A percentile compares a stretch with the other conserved stretches of the same genome.
Evolutionary conservation across 2,113 vertebrate species (phyloP).

Genomic region (Nannobrachium achirus): DNA sequence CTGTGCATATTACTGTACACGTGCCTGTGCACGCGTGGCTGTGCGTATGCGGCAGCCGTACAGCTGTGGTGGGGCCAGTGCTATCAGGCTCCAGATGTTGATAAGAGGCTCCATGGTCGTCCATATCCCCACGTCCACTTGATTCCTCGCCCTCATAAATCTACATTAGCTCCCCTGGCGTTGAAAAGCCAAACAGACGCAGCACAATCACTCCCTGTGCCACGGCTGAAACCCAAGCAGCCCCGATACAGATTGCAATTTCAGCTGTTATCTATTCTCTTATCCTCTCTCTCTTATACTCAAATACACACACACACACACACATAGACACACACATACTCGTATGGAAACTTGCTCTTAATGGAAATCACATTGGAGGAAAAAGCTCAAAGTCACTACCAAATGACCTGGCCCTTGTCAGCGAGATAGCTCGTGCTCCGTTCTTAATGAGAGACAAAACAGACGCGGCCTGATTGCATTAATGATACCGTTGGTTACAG

Average conservation of each 20-base stretch:
- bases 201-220: slow-evolving; percentile 34
- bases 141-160: slow-evolving; percentile 60
- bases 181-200: slow-evolving; percentile 58
- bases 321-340: slow-evolving; percentile 9
- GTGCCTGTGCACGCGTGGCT: slow-evolving; percentile 7
- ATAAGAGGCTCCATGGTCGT: slow-evolving; percentile 38
- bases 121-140: slow-evolving; percentile 32
- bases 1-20: slow-evolving; percentile 8
- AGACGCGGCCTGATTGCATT: slow-evolving; percentile 75
- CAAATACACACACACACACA: neutral
- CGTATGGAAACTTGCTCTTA: slow-evolving; percentile 25
- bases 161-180: slow-evolving; percentile 46
- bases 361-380: slow-evolving; percentile 49
- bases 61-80: slow-evolving; percentile 34
- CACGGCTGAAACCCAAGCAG: slow-evolving; percentile 49
- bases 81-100: slow-evolving; percentile 54
- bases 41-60: neutral
- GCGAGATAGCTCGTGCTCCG: slow-evolving; percentile 65
- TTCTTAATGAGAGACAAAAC: slow-evolving; percentile 73
- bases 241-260: slow-evolving; percentile 29
- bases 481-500: slow-evolving; percentile 69
- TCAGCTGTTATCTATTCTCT: slow-evolving; percentile 60
- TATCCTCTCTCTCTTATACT: slow-evolving; percentile 21
- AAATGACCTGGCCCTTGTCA: slow-evolving; percentile 70
- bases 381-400: slow-evolving; percentile 57